phyloP scores from a whole-genome alignment of 2,888 invertebrate species.

The Lumbricus terrestris region DNA sequence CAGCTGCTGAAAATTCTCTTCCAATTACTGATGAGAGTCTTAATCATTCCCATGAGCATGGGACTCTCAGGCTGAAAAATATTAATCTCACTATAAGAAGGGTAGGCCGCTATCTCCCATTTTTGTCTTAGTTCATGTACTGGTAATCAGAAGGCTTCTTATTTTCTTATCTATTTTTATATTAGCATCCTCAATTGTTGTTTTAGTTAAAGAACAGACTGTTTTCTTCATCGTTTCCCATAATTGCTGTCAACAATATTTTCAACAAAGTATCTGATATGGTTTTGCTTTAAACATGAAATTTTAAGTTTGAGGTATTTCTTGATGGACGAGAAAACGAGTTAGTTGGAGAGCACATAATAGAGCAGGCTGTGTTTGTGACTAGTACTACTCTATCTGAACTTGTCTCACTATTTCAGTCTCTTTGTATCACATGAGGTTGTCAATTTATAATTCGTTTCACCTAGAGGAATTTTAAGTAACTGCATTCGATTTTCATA shows the following conservation, averaged over 20 bases:
- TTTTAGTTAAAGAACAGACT: not conserved
- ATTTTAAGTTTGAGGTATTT: no score
- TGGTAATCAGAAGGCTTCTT: not conserved
- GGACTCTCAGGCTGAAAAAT: conserved; percentile 26
- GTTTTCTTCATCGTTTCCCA: not conserved
- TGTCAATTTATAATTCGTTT: no score
- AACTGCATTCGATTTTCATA: no score
- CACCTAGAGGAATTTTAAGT: no score
- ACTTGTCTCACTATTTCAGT: no score
- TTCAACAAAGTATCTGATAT: not conserved
- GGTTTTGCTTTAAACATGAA: not conserved
- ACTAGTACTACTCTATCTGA: no score
- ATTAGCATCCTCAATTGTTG: no score
- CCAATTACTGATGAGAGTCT: not conserved
- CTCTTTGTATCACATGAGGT: no score
- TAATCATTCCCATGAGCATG: not conserved
- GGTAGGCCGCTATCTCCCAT: conserved; percentile 38
- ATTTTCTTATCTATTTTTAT: no score
- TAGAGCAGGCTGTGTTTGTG: no score
- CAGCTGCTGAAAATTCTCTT: not conserved
- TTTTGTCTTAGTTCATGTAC: not conserved
- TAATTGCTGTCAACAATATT: not conserved
- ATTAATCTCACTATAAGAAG: conserved; percentile 45
- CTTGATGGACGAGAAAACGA: no score
- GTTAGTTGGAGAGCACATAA: no score